Evolutionary conservation across 1,140 invertebrate species (phyloP).

Genomic region (Diorhabda carinulata): DNA sequence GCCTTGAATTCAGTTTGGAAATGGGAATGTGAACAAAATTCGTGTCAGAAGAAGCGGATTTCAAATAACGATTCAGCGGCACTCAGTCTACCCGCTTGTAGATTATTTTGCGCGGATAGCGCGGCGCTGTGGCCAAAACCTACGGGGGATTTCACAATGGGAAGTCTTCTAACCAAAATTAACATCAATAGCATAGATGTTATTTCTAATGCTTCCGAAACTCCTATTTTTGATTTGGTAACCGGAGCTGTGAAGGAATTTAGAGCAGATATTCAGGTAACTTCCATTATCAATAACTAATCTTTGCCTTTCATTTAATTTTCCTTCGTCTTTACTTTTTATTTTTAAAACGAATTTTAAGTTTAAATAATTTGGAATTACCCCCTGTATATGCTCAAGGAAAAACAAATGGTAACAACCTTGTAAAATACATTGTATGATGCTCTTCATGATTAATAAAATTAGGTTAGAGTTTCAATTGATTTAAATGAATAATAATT

Average conservation of each 20-base stretch:
- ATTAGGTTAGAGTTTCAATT: too few relatives aligned
- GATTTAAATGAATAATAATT: neutral
- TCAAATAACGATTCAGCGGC: slow-evolving; percentile 51
- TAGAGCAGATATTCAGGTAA: slow-evolving; percentile 39
- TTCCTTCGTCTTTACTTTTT: too few relatives aligned
- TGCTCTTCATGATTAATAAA: too few relatives aligned
- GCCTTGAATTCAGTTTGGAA: slow-evolving; percentile 47
- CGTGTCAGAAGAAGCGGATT: slow-evolving; percentile 54
- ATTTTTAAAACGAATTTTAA: too few relatives aligned
- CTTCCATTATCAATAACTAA: neutral
- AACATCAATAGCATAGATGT: slow-evolving; percentile 57
- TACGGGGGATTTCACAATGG: slow-evolving; percentile 59
- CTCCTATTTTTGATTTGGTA: slow-evolving; percentile 49
- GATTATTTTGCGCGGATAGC: slow-evolving; percentile 57
- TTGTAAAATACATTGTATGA: too few relatives aligned
- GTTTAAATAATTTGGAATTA: too few relatives aligned
- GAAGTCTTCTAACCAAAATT: slow-evolving; percentile 56
- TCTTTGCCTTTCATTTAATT: too few relatives aligned
- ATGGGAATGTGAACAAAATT: slow-evolving; percentile 53
- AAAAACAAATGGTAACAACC: too few relatives aligned
- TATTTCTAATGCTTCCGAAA: slow-evolving; percentile 43
- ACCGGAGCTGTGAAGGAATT: slow-evolving; percentile 43
- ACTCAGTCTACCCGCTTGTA: slow-evolving; percentile 58
- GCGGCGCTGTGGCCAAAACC: slow-evolving; percentile 70
- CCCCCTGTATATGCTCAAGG: too few relatives aligned